phyloP scores from a whole-genome alignment of 2,113 vertebrate species.

The Ahaetulla prasina region DNA sequence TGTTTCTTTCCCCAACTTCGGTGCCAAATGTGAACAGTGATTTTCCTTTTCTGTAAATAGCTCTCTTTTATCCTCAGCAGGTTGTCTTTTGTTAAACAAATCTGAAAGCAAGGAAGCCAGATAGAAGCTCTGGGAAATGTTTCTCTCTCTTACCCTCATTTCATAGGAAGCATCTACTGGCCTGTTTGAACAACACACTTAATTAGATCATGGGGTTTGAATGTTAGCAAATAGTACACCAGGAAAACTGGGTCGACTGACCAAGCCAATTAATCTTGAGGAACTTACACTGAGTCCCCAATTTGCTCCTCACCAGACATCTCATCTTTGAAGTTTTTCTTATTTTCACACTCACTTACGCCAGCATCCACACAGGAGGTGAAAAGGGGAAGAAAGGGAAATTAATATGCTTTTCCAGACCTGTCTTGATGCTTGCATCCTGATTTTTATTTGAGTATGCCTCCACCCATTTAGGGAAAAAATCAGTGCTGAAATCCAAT shows the following conservation, averaged over 20 bases:
- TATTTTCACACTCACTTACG: not conserved
- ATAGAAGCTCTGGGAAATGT: not conserved
- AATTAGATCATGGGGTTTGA: not conserved
- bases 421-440: not conserved
- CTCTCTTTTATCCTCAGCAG: not conserved
- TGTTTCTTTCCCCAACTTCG: not conserved
- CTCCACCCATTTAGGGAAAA: not conserved
- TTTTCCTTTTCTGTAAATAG: not conserved
- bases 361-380: not conserved
- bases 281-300: not conserved
- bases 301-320: not conserved
- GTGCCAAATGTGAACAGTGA: not conserved
- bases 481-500: too few species aligned
- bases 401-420: not conserved
- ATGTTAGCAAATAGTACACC: not conserved
- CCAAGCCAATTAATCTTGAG: not conserved
- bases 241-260: not conserved
- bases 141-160: not conserved
- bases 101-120: not conserved
- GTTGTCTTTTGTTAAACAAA: not conserved
- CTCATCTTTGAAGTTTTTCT: not conserved
- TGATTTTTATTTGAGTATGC: not conserved
- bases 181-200: not conserved
- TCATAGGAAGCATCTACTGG: not conserved
- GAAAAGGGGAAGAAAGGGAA: not conserved